Conservation (phyloP, 2,888 invertebrate genomes). For the Branchinecta sandiegonensis region DNA sequence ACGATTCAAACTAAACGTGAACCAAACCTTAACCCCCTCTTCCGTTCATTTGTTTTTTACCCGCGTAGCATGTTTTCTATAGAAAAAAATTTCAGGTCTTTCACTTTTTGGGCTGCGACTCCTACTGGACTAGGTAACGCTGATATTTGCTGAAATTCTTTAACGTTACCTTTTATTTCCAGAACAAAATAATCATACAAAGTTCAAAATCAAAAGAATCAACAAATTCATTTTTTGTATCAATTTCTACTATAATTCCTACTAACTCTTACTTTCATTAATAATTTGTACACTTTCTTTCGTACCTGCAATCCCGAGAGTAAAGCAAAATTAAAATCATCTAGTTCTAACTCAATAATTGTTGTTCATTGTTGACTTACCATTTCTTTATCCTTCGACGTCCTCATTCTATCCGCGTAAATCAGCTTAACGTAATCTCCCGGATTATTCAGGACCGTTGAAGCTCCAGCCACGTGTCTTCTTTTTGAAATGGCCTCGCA, state of each 20-base stretch:
- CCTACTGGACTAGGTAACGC: too few species aligned
- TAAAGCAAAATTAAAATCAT: not conserved
- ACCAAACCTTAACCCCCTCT: too few species aligned
- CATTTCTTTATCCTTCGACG: constrained; percentile 53
- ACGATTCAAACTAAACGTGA: too few species aligned
- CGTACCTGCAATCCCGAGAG: too few species aligned
- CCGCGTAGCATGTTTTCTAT: too few species aligned
- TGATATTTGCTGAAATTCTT: too few species aligned
- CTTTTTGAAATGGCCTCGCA: constrained; percentile 51
- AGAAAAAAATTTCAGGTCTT: too few species aligned
- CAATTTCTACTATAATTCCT: not conserved
- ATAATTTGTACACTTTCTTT: too few species aligned
- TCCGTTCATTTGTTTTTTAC: too few species aligned
- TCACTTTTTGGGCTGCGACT: too few species aligned
- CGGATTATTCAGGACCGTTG: constrained; percentile 33
- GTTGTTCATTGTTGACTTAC: constrained; percentile 35
- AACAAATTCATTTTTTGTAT: not conserved
- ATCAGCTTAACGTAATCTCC: constrained; percentile 58
- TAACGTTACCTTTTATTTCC: too few species aligned
- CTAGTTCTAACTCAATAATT: not conserved
- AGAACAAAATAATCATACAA: too few species aligned
- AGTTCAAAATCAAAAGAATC: not conserved
- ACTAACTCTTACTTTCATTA: not conserved
- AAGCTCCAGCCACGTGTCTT: not conserved
- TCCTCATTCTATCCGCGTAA: constrained; percentile 75